Evolutionary conservation across 2,113 vertebrate species (phyloP).

Genomic region (Xyliphius kryptos): DNA sequence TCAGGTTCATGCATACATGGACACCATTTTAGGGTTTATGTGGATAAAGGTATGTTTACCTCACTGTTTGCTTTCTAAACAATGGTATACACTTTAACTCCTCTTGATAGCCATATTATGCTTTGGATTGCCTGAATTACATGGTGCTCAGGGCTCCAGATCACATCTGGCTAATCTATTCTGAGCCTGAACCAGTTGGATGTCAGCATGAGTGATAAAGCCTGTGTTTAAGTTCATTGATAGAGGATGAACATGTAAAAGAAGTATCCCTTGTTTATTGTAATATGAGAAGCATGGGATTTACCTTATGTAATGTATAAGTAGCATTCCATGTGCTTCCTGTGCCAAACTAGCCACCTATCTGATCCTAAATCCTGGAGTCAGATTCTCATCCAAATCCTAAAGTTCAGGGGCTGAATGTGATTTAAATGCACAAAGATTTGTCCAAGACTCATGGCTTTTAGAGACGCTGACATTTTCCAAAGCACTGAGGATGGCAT

Average conservation of each 20-base stretch:
- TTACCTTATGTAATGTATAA: conserved; percentile 12
- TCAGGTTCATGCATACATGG: too few species aligned
- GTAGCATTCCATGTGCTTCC: conserved; percentile 5
- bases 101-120: too few species aligned
- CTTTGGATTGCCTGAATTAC: too few species aligned
- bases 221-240: not conserved
- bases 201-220: conserved; percentile 6
- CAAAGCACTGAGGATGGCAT: conserved; percentile 24
- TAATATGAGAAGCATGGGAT: conserved; percentile 18
- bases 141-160: conserved; percentile 66
- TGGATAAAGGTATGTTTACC: too few species aligned
- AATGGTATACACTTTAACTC: too few species aligned
- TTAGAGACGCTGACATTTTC: conserved; percentile 55
- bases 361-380: conserved; percentile 15
- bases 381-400: conserved; percentile 21
- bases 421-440: not conserved
- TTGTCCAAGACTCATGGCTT: conserved; percentile 30
- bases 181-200: conserved; percentile 61
- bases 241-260: not conserved
- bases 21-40: too few species aligned
- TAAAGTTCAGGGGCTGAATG: conserved; percentile 11
- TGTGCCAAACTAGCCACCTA: conserved; percentile 2
- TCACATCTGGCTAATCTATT: conserved; percentile 65
- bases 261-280: not conserved
- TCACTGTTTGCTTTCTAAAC: too few species aligned